These are phyloP conservation scores for Medauroidea extradentata DNA, from an alignment of 1,140 invertebrate species.

Conservation along the genomic window DNA sequence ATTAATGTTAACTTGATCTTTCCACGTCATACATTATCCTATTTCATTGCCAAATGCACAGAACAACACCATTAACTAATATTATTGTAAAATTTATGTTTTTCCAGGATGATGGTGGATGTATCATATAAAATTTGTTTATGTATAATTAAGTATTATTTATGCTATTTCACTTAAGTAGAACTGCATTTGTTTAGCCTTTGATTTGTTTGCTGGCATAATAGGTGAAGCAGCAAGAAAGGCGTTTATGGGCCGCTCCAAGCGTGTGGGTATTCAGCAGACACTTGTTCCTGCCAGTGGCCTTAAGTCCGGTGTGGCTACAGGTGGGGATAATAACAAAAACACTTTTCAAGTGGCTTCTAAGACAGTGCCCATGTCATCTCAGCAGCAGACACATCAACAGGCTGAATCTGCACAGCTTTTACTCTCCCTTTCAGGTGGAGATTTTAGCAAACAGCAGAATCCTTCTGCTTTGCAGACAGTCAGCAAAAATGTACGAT, in stretches of 20 bases:
- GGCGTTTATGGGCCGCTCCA: slow-evolving; percentile 8
- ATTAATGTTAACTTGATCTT: too few relatives aligned
- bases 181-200: too few relatives aligned
- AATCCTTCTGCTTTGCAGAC: not conserved
- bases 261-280: slow-evolving; percentile 11
- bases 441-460: slow-evolving; percentile 7
- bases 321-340: not conserved
- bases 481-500: slow-evolving; percentile 12
- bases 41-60: too few relatives aligned
- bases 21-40: too few relatives aligned
- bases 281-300: slow-evolving; percentile 11
- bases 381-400: slow-evolving; percentile 6
- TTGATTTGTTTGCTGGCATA: too few relatives aligned
- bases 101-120: too few relatives aligned
- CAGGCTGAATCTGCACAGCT: slow-evolving; percentile 34
- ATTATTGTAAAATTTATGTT: too few relatives aligned
- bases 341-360: slow-evolving; percentile 3
- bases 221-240: slow-evolving; percentile 11
- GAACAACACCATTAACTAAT: too few relatives aligned
- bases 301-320: not conserved
- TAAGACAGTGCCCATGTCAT: not conserved
- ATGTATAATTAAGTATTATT: too few relatives aligned
- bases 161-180: too few relatives aligned
- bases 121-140: too few relatives aligned
- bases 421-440: slow-evolving; percentile 29